A percentile compares a stretch with the other conserved stretches of the same genome.
Evolutionary conservation across 1,140 invertebrate species (phyloP).

Genomic region (Bombus waltoni): DNA sequence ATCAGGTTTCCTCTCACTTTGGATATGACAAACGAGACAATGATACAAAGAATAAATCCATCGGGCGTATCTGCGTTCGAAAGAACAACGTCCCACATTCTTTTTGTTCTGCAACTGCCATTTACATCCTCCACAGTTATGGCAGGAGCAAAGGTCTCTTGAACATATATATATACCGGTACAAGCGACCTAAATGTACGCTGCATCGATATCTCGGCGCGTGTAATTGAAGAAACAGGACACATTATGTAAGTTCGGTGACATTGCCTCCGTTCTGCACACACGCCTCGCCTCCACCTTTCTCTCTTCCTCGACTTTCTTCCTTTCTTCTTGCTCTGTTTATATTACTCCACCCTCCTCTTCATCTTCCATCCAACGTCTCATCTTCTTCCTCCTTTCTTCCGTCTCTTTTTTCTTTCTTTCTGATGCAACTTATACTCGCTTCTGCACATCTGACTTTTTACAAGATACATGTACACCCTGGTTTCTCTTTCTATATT

Average conservation of each 20-base stretch:
- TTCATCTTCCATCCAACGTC: background rate
- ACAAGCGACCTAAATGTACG: conserved; percentile 55
- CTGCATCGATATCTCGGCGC: conserved; percentile 49
- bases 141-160: conserved; percentile 35
- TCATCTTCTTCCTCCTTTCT: background rate
- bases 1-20: background rate
- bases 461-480: too few relatives aligned
- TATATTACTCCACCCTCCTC: background rate
- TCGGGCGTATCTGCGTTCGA: background rate
- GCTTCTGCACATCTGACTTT: too few relatives aligned
- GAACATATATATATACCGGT: conserved; percentile 10
- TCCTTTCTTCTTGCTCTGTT: conserved; percentile 34
- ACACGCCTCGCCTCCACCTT: conserved; percentile 62
- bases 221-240: conserved; percentile 67
- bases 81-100: conserved; percentile 21
- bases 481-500: too few relatives aligned
- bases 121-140: conserved; percentile 15
- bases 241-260: conserved; percentile 78
- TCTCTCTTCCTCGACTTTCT: conserved; percentile 46
- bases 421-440: background rate
- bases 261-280: conserved; percentile 76
- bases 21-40: background rate
- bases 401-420: background rate
- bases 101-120: background rate
- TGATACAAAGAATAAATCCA: background rate